Evolutionary conservation across 2,113 vertebrate genomes (phyloP).

Genomic region (Myotis davidii): DNA sequence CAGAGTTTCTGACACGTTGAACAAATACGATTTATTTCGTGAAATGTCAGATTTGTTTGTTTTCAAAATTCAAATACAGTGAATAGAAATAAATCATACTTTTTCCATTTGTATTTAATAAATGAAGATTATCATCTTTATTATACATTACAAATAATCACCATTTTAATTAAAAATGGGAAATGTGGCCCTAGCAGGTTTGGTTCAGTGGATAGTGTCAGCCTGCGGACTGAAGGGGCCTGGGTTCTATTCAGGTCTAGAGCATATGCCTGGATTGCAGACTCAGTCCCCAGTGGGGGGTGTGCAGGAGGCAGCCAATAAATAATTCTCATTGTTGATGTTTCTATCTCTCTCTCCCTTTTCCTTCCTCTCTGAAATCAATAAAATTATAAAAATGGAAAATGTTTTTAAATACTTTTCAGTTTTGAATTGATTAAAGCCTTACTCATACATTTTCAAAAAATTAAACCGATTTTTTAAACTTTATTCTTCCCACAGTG

Average conservation of each 20-base stretch:
- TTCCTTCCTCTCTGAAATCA: too few relatives aligned
- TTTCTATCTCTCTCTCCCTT: too few relatives aligned
- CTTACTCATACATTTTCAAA: slow-evolving; percentile 44
- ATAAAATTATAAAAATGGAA: neutral
- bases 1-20: neutral
- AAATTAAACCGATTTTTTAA: neutral
- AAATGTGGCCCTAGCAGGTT: too few relatives aligned
- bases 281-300: too few relatives aligned
- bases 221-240: too few relatives aligned
- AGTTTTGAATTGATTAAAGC: neutral
- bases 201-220: too few relatives aligned
- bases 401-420: neutral
- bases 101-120: slow-evolving; percentile 25
- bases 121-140: neutral
- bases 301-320: too few relatives aligned
- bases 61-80: slow-evolving; percentile 19
- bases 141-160: neutral
- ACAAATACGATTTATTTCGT: neutral
- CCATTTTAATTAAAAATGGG: too few relatives aligned
- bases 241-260: too few relatives aligned
- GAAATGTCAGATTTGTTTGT: neutral
- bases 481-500: slow-evolving; percentile 87
- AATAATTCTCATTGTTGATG: too few relatives aligned
- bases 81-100: neutral
- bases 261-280: too few relatives aligned